Percentiles rank a stretch among this genome's conserved stretches.
phyloP scores from a whole-genome alignment of 1,140 invertebrate genomes.

The Zaprionus ghesquierei region DNA sequence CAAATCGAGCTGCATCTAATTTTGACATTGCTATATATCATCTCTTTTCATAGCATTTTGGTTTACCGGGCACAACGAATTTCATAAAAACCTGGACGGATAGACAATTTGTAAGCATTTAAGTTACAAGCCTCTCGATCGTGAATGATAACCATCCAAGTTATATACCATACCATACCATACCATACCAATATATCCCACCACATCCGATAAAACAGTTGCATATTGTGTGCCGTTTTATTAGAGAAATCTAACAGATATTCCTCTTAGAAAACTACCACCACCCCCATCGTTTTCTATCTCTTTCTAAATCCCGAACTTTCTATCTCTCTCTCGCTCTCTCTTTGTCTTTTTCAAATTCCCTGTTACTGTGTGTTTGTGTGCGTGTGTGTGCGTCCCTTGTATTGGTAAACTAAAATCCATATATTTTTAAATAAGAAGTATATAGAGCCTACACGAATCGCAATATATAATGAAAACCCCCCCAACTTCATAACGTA shows the following conservation, averaged over 20 bases:
- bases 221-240: constrained; percentile 51
- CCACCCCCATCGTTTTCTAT: background rate
- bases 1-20: constrained; percentile 58
- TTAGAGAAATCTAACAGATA: constrained; percentile 25
- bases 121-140: constrained; percentile 56
- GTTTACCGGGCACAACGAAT: constrained; percentile 80
- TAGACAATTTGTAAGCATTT: constrained; percentile 80
- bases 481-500: background rate
- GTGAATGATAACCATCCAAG: constrained; percentile 53
- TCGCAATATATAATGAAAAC: constrained; percentile 15
- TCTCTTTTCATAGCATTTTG: constrained; percentile 81
- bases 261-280: too few relatives aligned
- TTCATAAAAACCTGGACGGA: constrained; percentile 81
- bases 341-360: background rate
- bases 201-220: constrained; percentile 25
- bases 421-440: constrained; percentile 7
- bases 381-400: constrained; percentile 27
- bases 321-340: background rate
- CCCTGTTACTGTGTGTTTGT: constrained; percentile 29
- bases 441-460: constrained; percentile 14
- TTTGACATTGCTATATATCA: constrained; percentile 71
- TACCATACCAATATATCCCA: constrained; percentile 7
- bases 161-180: background rate
- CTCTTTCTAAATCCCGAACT: background rate
- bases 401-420: constrained; percentile 27